Conservation (phyloP, 2,797 vertebrate genomes). For the Neosilurus hyrtlii region DNA sequence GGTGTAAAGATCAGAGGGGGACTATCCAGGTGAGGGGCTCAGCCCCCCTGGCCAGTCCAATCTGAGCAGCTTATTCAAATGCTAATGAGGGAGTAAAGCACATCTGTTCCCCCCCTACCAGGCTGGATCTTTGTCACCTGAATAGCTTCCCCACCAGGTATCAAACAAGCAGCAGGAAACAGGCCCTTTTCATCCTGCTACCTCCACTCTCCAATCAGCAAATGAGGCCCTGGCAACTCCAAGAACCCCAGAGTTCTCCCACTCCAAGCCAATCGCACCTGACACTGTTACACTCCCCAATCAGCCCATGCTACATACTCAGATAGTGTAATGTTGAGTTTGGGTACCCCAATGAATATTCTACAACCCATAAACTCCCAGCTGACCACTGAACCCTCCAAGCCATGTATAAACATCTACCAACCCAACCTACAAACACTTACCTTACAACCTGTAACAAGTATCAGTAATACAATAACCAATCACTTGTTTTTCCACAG, state of each 20-base stretch:
- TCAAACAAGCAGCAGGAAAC: slow-evolving; percentile 96
- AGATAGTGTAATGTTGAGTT: slow-evolving; percentile 7
- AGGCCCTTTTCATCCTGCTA: slow-evolving; percentile 80
- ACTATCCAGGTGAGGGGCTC: slow-evolving; percentile 93
- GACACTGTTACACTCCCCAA: slow-evolving; percentile 75
- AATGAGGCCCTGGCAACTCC: slow-evolving; percentile 78
- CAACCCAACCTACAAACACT: background rate
- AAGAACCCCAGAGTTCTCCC: slow-evolving; percentile 69
- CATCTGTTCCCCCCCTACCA: slow-evolving; percentile 88
- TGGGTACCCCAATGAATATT: background rate
- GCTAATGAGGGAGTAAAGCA: slow-evolving; percentile 98
- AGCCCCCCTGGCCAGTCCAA: slow-evolving; percentile 56
- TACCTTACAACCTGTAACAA: background rate
- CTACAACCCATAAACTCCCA: background rate
- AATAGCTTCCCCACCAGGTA: slow-evolving; percentile 98
- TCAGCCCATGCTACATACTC: slow-evolving; percentile 57
- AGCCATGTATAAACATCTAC: background rate
- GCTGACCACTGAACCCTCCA: background rate
- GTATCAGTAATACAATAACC: background rate
- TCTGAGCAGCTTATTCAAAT: slow-evolving; percentile 87
- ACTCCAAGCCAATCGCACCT: slow-evolving; percentile 66
- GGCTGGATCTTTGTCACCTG: slow-evolving; percentile 94
- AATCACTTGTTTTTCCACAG: background rate
- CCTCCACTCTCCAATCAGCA: slow-evolving; percentile 86
- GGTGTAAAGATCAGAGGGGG: slow-evolving; percentile 94